phyloP scores from a whole-genome alignment of 2,888 invertebrate genomes.

The Hirtodrosophila histrioides region DNA sequence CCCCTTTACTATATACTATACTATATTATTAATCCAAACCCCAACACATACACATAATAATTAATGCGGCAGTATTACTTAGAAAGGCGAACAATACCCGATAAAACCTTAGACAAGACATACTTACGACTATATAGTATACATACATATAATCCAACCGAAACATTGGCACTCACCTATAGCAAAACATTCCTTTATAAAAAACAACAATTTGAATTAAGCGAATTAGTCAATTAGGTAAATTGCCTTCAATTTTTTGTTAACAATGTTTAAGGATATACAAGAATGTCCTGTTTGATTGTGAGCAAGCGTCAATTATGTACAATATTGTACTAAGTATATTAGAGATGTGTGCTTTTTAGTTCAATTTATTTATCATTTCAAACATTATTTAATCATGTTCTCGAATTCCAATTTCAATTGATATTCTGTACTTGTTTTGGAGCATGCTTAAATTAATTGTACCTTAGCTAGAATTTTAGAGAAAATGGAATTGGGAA shows the following conservation, averaged over 20 bases:
- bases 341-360: conserved; percentile 44
- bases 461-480: neutral
- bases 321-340: conserved; percentile 40
- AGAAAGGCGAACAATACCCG: conserved; percentile 30
- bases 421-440: neutral
- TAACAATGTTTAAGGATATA: too few species aligned
- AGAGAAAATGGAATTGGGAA: neutral
- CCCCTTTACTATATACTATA: neutral
- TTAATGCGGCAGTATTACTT: conserved; percentile 78
- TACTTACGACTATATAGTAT: too few species aligned
- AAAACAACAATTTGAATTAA: conserved; percentile 38
- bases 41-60: conserved; percentile 13
- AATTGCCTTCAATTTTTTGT: conserved; percentile 7
- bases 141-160: neutral
- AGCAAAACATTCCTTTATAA: conserved; percentile 44
- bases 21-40: neutral
- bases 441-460: too few species aligned
- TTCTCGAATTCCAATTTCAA: neutral
- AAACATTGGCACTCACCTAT: conserved; percentile 21
- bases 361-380: conserved; percentile 34
- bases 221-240: conserved; percentile 35
- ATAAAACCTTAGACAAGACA: conserved; percentile 1
- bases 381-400: conserved; percentile 1
- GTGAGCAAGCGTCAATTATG: neutral
- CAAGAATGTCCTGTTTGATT: neutral